Evolutionary conservation across 2,113 vertebrate species (phyloP).

Genomic region (Erythrolamprus reginae): DNA sequence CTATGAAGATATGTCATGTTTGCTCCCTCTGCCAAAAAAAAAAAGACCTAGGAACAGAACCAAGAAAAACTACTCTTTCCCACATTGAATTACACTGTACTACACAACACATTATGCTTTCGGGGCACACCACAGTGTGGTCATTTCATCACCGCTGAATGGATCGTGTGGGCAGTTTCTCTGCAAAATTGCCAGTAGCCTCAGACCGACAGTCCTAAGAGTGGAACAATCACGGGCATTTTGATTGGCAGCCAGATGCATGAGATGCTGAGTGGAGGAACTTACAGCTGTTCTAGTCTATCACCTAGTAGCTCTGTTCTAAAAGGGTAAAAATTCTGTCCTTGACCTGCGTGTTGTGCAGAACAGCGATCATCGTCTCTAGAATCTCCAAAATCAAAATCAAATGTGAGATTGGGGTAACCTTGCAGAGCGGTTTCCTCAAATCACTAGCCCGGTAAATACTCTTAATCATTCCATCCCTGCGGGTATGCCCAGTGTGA

Average conservation of each 20-base stretch:
- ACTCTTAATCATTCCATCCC: background rate
- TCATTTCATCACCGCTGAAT: background rate
- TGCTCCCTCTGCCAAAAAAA: background rate
- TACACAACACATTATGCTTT: background rate
- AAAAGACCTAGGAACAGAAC: background rate
- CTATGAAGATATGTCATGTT: background rate
- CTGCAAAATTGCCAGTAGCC: fast-evolving
- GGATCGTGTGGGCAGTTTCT: background rate
- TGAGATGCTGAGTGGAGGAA: background rate
- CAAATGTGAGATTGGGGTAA: background rate
- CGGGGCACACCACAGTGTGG: background rate
- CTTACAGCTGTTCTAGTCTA: background rate
- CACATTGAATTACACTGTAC: background rate
- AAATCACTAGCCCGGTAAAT: background rate
- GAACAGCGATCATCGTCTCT: background rate
- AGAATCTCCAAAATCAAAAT: background rate
- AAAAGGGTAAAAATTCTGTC: background rate
- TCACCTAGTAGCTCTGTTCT: fast-evolving
- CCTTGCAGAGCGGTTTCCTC: background rate
- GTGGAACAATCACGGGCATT: background rate
- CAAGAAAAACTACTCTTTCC: background rate
- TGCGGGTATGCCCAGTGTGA: background rate
- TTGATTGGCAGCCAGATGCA: background rate
- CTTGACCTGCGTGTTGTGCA: background rate
- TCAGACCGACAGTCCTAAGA: background rate